Evolutionary conservation across 2,113 vertebrate species (phyloP).

Genomic region (Crotalus helleri): DNA sequence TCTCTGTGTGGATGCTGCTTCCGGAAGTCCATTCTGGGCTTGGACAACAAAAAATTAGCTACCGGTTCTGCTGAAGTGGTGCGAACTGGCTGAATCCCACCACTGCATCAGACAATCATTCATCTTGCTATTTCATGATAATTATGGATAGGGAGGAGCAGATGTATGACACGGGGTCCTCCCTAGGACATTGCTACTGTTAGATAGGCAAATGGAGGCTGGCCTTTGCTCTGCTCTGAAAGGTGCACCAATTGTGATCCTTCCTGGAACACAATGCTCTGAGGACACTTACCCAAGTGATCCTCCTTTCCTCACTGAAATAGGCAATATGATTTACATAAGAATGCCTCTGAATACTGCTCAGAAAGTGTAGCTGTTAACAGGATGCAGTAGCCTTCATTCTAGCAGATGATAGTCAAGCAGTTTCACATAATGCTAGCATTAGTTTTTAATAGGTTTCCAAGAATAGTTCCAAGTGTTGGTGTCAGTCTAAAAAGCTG

Average conservation of each 20-base stretch:
- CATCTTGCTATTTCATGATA: neutral
- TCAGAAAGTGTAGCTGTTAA: neutral
- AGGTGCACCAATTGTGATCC: neutral
- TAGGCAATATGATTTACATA: neutral
- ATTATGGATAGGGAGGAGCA: neutral
- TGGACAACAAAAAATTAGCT: no score
- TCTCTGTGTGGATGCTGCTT: no score
- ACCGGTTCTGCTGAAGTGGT: no score
- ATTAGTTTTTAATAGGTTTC: neutral
- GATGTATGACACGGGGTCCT: neutral
- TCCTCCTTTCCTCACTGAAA: neutral
- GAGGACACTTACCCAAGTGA: neutral
- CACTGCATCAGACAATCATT: neutral
- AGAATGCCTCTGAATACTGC: neutral
- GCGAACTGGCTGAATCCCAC: no score
- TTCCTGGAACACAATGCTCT: neutral
- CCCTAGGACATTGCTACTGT: neutral
- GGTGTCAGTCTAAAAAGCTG: slow-evolving; percentile 8
- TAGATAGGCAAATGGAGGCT: neutral
- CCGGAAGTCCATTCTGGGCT: no score
- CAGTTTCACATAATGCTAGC: neutral
- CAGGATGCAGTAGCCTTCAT: neutral
- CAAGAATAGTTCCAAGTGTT: neutral
- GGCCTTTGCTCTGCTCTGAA: neutral
- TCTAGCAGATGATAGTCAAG: neutral